These are phyloP conservation scores for Propithecus deckenii DNA, from an alignment of 2,797 vertebrate genomes.

Conservation along the genomic window DNA sequence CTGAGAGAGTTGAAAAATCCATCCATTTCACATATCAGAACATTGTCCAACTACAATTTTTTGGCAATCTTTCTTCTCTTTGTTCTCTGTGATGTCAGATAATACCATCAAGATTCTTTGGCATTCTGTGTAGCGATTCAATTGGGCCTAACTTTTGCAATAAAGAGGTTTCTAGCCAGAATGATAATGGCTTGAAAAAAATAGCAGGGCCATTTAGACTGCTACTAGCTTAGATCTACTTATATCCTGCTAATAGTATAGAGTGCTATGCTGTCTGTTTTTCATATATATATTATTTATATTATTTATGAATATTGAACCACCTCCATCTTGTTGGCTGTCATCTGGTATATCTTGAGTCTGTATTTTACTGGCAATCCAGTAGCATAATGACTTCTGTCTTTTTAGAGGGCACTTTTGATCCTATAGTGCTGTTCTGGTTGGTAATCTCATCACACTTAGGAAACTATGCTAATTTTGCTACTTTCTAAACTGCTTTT, in stretches of 20 bases:
- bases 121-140: slow-evolving; percentile 20
- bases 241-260: neutral
- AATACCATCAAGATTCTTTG: neutral
- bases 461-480: neutral
- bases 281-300: neutral
- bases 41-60: neutral
- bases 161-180: neutral
- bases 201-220: neutral
- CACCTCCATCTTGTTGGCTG: neutral
- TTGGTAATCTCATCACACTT: neutral
- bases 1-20: neutral
- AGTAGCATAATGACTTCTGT: neutral
- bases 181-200: neutral
- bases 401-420: neutral
- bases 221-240: neutral
- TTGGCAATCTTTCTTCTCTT: neutral
- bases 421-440: neutral
- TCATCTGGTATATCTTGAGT: neutral
- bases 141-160: slow-evolving; percentile 39
- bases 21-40: neutral
- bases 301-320: neutral
- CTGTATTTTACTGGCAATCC: neutral
- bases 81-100: neutral
- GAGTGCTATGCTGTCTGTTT: neutral
- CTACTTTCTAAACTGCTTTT: slow-evolving; percentile 13